A percentile compares a stretch with the other conserved stretches of the same genome.
Conservation (phyloP, 2,797 vertebrate species). For the Cuniculus paca region DNA sequence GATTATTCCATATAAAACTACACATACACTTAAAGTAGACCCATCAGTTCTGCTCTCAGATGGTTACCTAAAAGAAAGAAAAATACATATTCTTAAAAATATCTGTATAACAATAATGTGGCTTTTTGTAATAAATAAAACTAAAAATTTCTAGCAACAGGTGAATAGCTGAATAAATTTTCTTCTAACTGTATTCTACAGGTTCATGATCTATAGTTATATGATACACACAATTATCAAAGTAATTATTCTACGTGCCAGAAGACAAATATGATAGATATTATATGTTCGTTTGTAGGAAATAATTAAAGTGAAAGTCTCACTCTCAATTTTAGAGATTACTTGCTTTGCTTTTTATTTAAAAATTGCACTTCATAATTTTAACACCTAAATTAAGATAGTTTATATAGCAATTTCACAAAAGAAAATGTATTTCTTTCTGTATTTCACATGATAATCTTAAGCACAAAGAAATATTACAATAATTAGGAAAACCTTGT, state of each 20-base stretch:
- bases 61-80: background rate
- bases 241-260: background rate
- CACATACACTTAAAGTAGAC: background rate
- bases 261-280: background rate
- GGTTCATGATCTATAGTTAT: background rate
- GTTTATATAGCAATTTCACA: background rate
- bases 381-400: background rate
- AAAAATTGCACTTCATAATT: background rate
- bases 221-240: background rate
- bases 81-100: background rate
- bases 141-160: background rate
- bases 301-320: background rate
- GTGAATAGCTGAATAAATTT: background rate
- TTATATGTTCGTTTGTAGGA: background rate
- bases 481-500: background rate
- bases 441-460: background rate
- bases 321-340: background rate
- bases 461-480: background rate
- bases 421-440: background rate
- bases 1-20: background rate
- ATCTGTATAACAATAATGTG: background rate
- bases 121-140: background rate
- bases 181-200: background rate
- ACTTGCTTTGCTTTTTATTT: background rate
- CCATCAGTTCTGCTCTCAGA: background rate